Conservation (phyloP, 2,888 invertebrate species). For the Panopea generosa region DNA sequence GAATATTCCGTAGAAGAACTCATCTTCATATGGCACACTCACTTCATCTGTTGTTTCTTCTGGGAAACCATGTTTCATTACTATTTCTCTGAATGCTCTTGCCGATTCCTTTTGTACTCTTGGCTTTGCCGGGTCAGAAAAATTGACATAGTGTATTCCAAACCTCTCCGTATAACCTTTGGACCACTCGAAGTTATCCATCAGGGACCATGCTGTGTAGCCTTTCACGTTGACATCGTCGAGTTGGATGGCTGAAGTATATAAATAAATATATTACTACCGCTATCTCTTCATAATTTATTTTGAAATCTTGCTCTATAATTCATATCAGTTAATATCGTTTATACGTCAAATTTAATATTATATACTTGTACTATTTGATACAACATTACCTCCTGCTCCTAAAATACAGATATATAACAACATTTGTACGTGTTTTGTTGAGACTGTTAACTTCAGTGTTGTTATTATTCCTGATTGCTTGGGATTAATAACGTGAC, state of each 20-base stretch:
- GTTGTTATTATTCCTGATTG: too few relatives aligned
- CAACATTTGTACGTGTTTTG: too few relatives aligned
- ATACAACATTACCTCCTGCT: too few relatives aligned
- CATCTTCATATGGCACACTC: constrained; percentile 37
- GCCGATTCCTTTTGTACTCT: constrained; percentile 89
- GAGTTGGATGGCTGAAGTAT: constrained; percentile 69
- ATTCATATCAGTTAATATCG: too few relatives aligned
- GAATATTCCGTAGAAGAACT: constrained; percentile 60
- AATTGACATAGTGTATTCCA: constrained; percentile 91
- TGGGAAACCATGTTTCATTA: constrained; percentile 72
- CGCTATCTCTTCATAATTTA: too few relatives aligned
- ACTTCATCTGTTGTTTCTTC: constrained; percentile 20
- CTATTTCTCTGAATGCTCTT: constrained; percentile 69
- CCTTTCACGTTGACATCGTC: constrained; percentile 86
- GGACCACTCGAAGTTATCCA: constrained; percentile 94
- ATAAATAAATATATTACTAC: too few relatives aligned
- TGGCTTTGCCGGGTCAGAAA: constrained; percentile 88
- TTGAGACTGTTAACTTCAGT: too few relatives aligned
- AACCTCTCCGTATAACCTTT: constrained; percentile 90
- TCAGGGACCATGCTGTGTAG: constrained; percentile 92
- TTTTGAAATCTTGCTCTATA: too few relatives aligned
- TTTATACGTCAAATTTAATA: too few relatives aligned
- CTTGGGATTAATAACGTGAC: too few relatives aligned
- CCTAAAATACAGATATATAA: too few relatives aligned
- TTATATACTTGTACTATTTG: too few relatives aligned